A percentile compares a stretch with the other conserved stretches of the same genome.
Conservation (phyloP, 2,113 vertebrate species). For the Campylomormyrus tamandua region DNA sequence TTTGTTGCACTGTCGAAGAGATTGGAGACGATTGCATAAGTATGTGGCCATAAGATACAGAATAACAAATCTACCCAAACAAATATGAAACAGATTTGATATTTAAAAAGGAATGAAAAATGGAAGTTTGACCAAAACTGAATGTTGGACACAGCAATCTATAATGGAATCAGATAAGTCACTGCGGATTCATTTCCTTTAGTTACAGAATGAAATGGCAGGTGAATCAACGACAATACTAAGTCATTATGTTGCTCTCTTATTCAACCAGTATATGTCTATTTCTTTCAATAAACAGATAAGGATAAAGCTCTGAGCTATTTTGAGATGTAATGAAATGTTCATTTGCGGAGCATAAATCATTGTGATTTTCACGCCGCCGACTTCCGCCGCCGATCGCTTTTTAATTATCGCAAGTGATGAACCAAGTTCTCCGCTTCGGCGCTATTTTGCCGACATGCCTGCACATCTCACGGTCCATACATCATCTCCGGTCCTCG, state of each 20-base stretch:
- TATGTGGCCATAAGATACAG: neutral
- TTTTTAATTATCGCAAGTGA: slow-evolving; percentile 20
- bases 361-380: neutral
- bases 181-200: slow-evolving; percentile 9
- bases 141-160: slow-evolving; percentile 11
- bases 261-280: neutral
- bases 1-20: neutral
- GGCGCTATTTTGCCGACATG: neutral
- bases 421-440: slow-evolving; percentile 8
- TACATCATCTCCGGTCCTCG: too few species aligned
- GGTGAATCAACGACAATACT: slow-evolving; percentile 10
- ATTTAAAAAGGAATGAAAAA: neutral
- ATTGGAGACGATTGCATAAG: neutral
- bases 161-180: slow-evolving; percentile 21
- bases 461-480: neutral
- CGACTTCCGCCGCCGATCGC: slow-evolving; percentile 4
- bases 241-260: slow-evolving; percentile 11
- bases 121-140: neutral
- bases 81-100: neutral
- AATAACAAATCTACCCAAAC: neutral
- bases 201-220: slow-evolving; percentile 18
- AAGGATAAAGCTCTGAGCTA: neutral
- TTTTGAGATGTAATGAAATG: slow-evolving; percentile 13
- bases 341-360: slow-evolving; percentile 2
- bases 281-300: neutral